These are phyloP conservation scores for Metridium senile DNA, from an alignment of 92 coral and sea anemone species.

Conservation along the genomic window DNA sequence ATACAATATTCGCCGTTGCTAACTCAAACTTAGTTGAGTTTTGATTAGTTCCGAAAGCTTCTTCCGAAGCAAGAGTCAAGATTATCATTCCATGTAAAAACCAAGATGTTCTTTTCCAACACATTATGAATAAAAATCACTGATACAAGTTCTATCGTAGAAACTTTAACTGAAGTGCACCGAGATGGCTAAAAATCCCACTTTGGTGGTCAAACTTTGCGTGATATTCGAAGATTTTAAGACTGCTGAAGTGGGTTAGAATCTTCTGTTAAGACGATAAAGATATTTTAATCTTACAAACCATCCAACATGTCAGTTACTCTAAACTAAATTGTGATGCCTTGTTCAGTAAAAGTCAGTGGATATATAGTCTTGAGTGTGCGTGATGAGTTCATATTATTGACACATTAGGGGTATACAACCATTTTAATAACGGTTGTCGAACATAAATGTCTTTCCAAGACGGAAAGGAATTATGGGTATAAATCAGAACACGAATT, in stretches of 20 bases:
- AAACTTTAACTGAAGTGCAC: neutral
- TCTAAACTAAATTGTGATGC: neutral
- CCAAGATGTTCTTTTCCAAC: neutral
- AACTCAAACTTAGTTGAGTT: neutral
- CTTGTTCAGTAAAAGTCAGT: neutral
- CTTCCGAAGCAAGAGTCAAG: neutral
- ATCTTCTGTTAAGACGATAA: neutral
- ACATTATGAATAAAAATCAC: neutral
- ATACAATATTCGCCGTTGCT: neutral
- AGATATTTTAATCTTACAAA: neutral
- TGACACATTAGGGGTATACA: neutral
- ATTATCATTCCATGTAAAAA: neutral
- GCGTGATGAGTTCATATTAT: neutral
- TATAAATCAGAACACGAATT: neutral
- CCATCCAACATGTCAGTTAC: neutral
- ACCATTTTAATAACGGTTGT: neutral
- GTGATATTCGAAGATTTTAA: neutral
- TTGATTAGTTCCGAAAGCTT: neutral
- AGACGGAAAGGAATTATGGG: neutral
- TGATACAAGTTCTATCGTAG: neutral
- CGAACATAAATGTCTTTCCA: neutral
- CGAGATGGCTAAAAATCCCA: neutral
- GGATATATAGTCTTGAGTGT: neutral
- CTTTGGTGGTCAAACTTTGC: neutral
- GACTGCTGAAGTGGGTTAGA: neutral